Percentiles rank a stretch among this genome's conserved stretches.
Evolutionary conservation across 2,113 vertebrate genomes (phyloP).

Genomic region (Psittacus erithacus): DNA sequence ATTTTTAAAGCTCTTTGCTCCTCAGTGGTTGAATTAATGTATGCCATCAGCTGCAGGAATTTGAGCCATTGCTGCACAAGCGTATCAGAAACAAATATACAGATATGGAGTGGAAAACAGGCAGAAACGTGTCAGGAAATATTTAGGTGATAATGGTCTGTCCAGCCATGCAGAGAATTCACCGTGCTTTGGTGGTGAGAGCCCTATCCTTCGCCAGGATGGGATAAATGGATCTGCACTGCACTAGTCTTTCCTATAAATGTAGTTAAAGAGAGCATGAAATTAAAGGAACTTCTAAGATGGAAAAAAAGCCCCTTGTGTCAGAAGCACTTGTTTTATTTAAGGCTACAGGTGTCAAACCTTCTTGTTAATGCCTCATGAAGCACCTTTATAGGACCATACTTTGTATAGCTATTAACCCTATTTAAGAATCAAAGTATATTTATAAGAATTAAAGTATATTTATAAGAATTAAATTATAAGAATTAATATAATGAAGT

Average conservation of each 20-base stretch:
- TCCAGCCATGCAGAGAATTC: not conserved
- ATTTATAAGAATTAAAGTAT: accelerated
- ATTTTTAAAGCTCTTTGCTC: not conserved
- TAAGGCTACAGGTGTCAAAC: not conserved
- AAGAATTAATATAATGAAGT: not conserved
- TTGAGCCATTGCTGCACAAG: not conserved
- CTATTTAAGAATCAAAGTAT: not conserved
- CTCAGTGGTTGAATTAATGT: not conserved
- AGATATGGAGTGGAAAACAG: not conserved
- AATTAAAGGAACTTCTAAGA: not conserved
- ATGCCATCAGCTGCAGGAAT: not conserved
- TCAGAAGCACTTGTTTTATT: not conserved
- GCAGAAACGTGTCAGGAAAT: not conserved
- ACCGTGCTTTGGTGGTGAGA: accelerated
- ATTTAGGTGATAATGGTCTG: not conserved
- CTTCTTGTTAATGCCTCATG: not conserved
- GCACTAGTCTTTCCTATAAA: not conserved
- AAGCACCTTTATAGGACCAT: not conserved
- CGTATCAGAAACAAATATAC: not conserved
- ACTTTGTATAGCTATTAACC: not conserved
- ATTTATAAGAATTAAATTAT: not conserved
- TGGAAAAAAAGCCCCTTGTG: not conserved
- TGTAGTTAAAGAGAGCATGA: too few species aligned
- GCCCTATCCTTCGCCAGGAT: not conserved
- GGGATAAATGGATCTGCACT: too few species aligned